A percentile compares a stretch with the other conserved stretches of the same genome.
Conservation (phyloP, 1,140 invertebrate genomes). For the Plodia interpunctella region DNA sequence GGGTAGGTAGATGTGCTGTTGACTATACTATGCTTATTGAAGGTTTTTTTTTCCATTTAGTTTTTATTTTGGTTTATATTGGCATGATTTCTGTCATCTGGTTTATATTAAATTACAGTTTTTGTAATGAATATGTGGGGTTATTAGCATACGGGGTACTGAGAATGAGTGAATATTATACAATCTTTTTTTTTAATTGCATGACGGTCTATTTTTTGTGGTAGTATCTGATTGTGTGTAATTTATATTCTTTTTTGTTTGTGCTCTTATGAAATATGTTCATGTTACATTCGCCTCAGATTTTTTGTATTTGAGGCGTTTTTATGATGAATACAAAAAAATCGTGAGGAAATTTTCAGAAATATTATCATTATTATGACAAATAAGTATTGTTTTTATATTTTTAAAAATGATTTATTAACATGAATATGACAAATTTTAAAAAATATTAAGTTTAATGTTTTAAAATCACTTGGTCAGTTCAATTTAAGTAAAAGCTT, state of each 20-base stretch:
- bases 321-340: too few relatives aligned
- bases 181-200: constrained; percentile 31
- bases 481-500: too few relatives aligned
- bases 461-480: too few relatives aligned
- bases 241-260: constrained; percentile 3
- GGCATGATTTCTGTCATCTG: constrained; percentile 67
- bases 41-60: constrained; percentile 38
- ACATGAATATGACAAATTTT: too few relatives aligned
- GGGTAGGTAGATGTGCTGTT: too few relatives aligned
- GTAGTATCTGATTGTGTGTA: constrained; percentile 6
- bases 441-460: too few relatives aligned
- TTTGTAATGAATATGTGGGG: constrained; percentile 72
- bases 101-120: constrained; percentile 75
- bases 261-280: background rate
- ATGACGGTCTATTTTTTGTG: constrained; percentile 25
- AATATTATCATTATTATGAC: background rate
- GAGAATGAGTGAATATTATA: constrained; percentile 56
- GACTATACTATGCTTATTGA: too few relatives aligned
- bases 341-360: too few relatives aligned
- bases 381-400: too few relatives aligned
- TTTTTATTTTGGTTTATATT: constrained; percentile 58
- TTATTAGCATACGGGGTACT: constrained; percentile 49
- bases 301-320: too few relatives aligned
- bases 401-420: too few relatives aligned
- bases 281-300: too few relatives aligned